Conservation (phyloP, 2,113 vertebrate species). For the Leptobrachium leishanense region DNA sequence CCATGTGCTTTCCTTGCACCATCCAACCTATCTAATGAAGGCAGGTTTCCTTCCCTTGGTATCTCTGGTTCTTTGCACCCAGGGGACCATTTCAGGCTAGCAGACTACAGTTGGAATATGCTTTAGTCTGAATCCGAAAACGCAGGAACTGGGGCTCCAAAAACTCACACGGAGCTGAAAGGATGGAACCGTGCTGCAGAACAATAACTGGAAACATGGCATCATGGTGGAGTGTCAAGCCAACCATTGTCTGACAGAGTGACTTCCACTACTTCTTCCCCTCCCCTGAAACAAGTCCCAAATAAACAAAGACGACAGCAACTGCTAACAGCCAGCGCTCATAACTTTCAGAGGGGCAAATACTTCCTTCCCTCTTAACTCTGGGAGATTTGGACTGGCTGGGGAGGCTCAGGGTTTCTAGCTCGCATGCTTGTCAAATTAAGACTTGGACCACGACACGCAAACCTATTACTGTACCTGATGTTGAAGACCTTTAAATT, state of each 20-base stretch:
- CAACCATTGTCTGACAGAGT: slow-evolving; percentile 51
- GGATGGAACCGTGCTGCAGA: slow-evolving; percentile 47
- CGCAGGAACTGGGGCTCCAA: background rate
- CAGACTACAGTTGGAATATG: background rate
- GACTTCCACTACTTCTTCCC: slow-evolving; percentile 34
- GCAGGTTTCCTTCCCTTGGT: background rate
- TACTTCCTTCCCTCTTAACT: slow-evolving; percentile 10
- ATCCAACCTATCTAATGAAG: background rate
- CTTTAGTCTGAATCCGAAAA: slow-evolving; percentile 8
- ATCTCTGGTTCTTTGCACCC: background rate
- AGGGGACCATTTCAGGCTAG: background rate
- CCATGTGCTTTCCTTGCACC: background rate
- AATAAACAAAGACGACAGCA: slow-evolving; percentile 21
- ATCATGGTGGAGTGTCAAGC: slow-evolving; percentile 13
- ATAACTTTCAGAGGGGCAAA: slow-evolving; percentile 23
- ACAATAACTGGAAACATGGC: slow-evolving; percentile 67
- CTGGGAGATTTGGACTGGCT: slow-evolving; percentile 9
- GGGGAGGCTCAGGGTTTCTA: background rate
- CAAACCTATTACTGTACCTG: too few species aligned
- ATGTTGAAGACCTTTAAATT: too few species aligned
- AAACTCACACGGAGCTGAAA: slow-evolving; percentile 9
- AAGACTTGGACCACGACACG: too few species aligned
- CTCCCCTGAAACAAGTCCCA: background rate
- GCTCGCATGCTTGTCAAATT: too few species aligned
- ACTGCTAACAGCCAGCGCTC: slow-evolving; percentile 43